Base-by-base conservation (phyloP, 2,113 vertebrate species). In the Neopipo cinnamomea region DNA sequence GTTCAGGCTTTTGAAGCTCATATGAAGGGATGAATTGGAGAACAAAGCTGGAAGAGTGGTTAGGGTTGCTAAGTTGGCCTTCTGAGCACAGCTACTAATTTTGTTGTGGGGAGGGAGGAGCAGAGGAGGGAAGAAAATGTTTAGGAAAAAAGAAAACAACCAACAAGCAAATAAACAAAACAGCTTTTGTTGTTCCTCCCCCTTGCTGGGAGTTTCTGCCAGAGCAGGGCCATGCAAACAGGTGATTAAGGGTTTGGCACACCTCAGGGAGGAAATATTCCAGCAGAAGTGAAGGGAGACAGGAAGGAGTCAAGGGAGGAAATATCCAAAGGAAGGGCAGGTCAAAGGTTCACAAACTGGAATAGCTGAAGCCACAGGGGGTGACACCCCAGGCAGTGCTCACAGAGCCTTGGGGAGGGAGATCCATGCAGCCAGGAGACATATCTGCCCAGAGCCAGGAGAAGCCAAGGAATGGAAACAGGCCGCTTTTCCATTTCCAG, bases 221-320 rank as follows among this genome's bases (percentile, higher is more conserved):
- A 52, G 86, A 92, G 72, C 80, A 46, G 24, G 73, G 92, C 21
- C 50, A 16, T 70, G 61, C 83, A 74, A 86, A 89, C 76, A 89
- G 80, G 83, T 91, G 94, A 86, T 95, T 92, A 63, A 78, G 73
- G 88, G 68, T 81, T 96, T 95, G 96, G 89, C 89, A 84, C 88
- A 93, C 86, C 94, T 93, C 56, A 9, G 89, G 91, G 76, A 80
- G 94, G 89, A 95, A 93, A 61, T 89, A 88, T 27, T 92, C 67
- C 72, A 87, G 86, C 76, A 84, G 52, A 63, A 97, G 52, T 12
- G 49, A 65, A 95, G 68, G 68, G 52, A 95, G 76, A 37, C 35
- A 39, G 20, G 39, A 25, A 81, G 76, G 47, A 77, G 83, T 56
- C 6, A 4, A 78, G 79, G 78, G 63, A 95, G 77, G 91, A 92